phyloP scores from a whole-genome alignment of 2,888 invertebrate species.

The Drosophila formosana region DNA sequence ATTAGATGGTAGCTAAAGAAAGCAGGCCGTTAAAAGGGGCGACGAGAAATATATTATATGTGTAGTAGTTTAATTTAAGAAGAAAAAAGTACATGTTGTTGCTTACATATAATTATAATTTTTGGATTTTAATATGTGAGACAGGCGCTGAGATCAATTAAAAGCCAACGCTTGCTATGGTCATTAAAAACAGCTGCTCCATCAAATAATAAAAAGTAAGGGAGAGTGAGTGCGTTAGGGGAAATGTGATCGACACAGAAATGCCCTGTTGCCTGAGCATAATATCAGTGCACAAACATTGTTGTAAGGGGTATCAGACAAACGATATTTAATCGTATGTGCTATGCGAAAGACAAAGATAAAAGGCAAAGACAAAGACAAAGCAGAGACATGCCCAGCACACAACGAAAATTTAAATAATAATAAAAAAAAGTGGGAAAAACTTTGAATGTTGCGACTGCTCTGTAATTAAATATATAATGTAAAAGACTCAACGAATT shows the following conservation, averaged over 20 bases:
- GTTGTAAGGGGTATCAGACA: constrained; percentile 4
- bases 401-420: constrained; percentile 45
- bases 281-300: neutral
- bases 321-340: constrained; percentile 18
- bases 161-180: constrained; percentile 64
- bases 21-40: constrained; percentile 18
- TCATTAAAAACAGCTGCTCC: constrained; percentile 52
- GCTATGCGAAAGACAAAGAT: constrained; percentile 20
- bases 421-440: constrained; percentile 47
- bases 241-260: neutral
- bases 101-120: constrained; percentile 42
- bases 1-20: constrained; percentile 35
- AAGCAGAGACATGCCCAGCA: neutral
- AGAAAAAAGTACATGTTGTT: constrained; percentile 16
- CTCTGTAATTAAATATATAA: constrained; percentile 67
- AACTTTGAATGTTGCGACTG: constrained; percentile 44
- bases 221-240: neutral
- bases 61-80: constrained; percentile 27
- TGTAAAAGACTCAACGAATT: constrained; percentile 28
- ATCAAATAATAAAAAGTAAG: constrained; percentile 15
- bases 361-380: constrained; percentile 46
- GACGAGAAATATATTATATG: constrained; percentile 5
- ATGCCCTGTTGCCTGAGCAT: neutral
- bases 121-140: constrained; percentile 44
- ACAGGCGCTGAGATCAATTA: constrained; percentile 72